Percentiles rank a stretch among this genome's conserved stretches.
Evolutionary conservation across 2,113 vertebrate species (phyloP).

Genomic region (Pandion haliaetus): DNA sequence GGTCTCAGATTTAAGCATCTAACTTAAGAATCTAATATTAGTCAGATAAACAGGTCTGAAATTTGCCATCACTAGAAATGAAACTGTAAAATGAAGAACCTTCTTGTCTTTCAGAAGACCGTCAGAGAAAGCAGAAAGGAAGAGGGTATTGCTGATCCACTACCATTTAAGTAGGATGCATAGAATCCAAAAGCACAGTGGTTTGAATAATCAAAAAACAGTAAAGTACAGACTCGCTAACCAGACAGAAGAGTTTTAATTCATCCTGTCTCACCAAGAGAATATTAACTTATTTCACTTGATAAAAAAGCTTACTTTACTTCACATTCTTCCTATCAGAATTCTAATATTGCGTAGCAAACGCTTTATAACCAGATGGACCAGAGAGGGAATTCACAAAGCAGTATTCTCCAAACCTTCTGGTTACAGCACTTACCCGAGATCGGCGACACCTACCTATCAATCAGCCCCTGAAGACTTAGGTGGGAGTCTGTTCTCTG

Average conservation of each 20-base stretch:
- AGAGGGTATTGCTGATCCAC: neutral
- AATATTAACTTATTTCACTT: too few relatives aligned
- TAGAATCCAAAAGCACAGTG: neutral
- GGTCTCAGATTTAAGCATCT: neutral
- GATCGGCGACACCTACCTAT: neutral
- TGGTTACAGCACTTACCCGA: neutral
- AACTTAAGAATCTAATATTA: neutral
- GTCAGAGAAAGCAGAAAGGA: neutral
- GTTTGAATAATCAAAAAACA: neutral
- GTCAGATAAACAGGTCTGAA: neutral
- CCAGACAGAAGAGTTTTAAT: neutral
- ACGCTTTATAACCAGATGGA: neutral
- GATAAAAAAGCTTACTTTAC: too few relatives aligned
- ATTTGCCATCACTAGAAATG: neutral
- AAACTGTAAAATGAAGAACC: neutral
- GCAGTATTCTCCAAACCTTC: neutral
- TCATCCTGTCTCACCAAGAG: neutral
- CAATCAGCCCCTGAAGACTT: neutral
- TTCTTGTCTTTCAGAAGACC: neutral
- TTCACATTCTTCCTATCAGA: neutral
- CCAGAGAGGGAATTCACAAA: neutral
- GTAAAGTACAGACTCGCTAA: neutral
- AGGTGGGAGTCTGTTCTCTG: neutral
- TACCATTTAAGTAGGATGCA: neutral
- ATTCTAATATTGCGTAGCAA: neutral